Evolutionary conservation across 2,888 invertebrate species (phyloP).

Genomic region (Cephus rjabovi): DNA sequence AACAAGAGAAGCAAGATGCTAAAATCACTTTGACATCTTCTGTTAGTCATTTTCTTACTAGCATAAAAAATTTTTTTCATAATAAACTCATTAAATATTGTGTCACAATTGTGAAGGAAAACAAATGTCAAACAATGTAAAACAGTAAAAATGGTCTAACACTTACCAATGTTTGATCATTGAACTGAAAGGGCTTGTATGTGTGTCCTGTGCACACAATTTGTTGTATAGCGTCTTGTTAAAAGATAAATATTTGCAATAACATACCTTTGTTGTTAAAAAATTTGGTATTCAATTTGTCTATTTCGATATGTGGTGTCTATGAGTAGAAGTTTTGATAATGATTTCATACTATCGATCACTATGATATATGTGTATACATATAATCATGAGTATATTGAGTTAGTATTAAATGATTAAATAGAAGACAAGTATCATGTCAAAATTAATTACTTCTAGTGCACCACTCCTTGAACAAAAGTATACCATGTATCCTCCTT

Average conservation of each 20-base stretch:
- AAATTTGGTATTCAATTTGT: not conserved
- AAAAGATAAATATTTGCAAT: slow-evolving; percentile 58
- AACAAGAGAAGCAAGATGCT: not conserved
- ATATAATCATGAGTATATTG: no score
- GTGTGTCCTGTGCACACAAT: slow-evolving; percentile 55
- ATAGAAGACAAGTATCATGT: no score
- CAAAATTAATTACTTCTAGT: not conserved
- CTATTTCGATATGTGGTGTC: not conserved
- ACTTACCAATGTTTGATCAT: slow-evolving; percentile 22
- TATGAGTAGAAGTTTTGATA: not conserved
- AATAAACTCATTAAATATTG: slow-evolving; percentile 35
- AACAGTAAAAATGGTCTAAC: not conserved
- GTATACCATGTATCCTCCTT: not conserved
- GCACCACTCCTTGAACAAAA: not conserved
- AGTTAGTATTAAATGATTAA: no score
- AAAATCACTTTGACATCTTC: no score
- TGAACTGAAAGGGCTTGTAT: slow-evolving; percentile 37
- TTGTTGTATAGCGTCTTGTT: slow-evolving; percentile 61
- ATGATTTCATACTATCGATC: not conserved
- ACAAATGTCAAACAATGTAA: not conserved
- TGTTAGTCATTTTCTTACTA: slow-evolving; percentile 8
- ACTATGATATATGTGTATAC: no score
- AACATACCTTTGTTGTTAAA: slow-evolving; percentile 28
- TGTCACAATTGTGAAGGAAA: slow-evolving; percentile 21
- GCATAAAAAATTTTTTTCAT: slow-evolving; percentile 30